These are phyloP conservation scores for Lophius americanus DNA, from an alignment of 2,797 vertebrate species.

Conservation along the genomic window DNA sequence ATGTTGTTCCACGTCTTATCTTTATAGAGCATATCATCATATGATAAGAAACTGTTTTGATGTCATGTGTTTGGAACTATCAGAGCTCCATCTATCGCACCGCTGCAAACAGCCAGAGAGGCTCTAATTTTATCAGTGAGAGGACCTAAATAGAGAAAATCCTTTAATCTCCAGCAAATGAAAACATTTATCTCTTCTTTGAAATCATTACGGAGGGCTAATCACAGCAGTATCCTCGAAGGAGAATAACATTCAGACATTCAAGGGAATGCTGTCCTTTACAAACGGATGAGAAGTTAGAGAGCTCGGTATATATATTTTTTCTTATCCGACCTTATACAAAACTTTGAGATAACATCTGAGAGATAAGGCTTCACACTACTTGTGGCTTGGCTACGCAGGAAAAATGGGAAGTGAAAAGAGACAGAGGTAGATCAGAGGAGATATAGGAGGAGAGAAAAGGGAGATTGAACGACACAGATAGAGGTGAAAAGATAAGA, in stretches of 20 bases:
- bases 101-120: conserved; percentile 53
- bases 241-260: conserved; percentile 30
- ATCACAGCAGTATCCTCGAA: conserved; percentile 65
- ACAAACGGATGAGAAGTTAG: conserved; percentile 61
- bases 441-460: conserved; percentile 46
- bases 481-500: conserved; percentile 68
- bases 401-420: conserved; percentile 45
- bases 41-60: conserved; percentile 68
- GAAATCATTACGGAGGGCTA: conserved; percentile 70
- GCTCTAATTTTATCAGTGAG: conserved; percentile 73
- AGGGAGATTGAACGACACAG: conserved; percentile 36
- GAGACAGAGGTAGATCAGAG: conserved; percentile 58
- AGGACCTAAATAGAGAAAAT: conserved; percentile 69
- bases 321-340: conserved; percentile 60
- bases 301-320: conserved; percentile 24
- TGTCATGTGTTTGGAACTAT: conserved; percentile 63
- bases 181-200: conserved; percentile 77
- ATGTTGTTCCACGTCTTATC: conserved; percentile 48
- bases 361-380: conserved; percentile 61
- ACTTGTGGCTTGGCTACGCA: conserved; percentile 56
- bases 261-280: conserved; percentile 22
- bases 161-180: conserved; percentile 77
- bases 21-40: conserved; percentile 62
- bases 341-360: conserved; percentile 71
- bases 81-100: conserved; percentile 50